phyloP scores from a whole-genome alignment of 1,140 invertebrate species.

The Lysiphlebus fabarum region DNA sequence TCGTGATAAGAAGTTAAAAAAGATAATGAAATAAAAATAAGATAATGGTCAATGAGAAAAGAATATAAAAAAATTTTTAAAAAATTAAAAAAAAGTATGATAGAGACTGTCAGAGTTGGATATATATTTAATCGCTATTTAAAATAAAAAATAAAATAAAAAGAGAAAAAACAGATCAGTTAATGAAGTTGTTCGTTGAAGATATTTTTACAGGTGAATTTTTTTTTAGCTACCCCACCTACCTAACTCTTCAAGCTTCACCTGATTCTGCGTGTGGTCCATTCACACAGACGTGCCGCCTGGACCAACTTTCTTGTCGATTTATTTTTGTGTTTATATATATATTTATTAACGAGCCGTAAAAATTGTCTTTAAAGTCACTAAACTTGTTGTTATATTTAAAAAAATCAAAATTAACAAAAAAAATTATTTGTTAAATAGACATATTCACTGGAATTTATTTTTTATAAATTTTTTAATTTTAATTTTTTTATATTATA shows the following conservation, averaged over 20 bases:
- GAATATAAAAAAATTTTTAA: conserved; percentile 36
- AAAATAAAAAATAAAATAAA: neutral
- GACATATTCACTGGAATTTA: no score
- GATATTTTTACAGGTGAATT: conserved; percentile 51
- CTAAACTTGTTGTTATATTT: neutral
- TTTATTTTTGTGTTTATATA: conserved; percentile 13
- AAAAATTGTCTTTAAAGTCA: conserved; percentile 7
- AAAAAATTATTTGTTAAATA: no score
- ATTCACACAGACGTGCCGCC: conserved; percentile 40
- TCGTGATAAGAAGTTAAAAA: conserved; percentile 6
- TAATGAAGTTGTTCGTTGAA: conserved; percentile 56
- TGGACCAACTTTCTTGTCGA: neutral
- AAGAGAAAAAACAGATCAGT: conserved; percentile 31
- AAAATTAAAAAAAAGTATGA: conserved; percentile 27
- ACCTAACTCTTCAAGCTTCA: conserved; percentile 35
- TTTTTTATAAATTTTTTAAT: no score
- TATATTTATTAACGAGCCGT: conserved; percentile 14
- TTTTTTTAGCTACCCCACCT: neutral
- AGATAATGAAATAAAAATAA: conserved; percentile 3
- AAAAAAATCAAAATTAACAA: no score
- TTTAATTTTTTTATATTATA: neutral
- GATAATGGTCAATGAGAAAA: conserved; percentile 4
- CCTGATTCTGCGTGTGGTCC: conserved; percentile 56
- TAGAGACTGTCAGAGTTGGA: conserved; percentile 19
- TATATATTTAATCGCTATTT: neutral